Base-by-base conservation (phyloP, 2,888 invertebrate species). In the Dryadula phaetusa region DNA sequence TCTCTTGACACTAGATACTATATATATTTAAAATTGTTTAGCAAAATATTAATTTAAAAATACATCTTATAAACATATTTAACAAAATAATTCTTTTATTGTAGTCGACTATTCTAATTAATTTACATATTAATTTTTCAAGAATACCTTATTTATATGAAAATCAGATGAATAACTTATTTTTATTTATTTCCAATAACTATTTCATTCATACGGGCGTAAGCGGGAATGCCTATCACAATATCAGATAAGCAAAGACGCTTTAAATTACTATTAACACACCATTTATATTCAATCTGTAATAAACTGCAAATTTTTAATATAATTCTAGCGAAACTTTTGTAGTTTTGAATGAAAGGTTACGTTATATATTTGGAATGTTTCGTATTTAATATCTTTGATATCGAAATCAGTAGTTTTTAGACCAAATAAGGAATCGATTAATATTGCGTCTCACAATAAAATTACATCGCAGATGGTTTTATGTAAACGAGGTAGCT, bases 201-300 rank as follows among this genome's bases (percentile, higher is more conserved):
- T 25, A 44, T 70, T 64, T 62, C 66, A 70, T 67, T 67, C 66
- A 64, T 66, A 54, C 46, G 47, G 20, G 42, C 54, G 42, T 54
- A 47, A 44, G 49, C 44, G 60, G n/a, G 60, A 67, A 67, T 62
- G 64, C 60, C 53, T 40, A 25, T 64, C 56, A 37, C 47, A 65
- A 47, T 64, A 58, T 37, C 56, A 47, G 47, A 25, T 42, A 32
- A 25, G 28, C 40, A n/a, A 18, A 47, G 40, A 20, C 49, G 1
- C 22, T 47, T 37, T 16, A 10, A 49, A 47, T 28, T 20, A 22
- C 46, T 18, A 46, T 49, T 25, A 49, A n/a, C 49, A 49, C 18
- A 18, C 25, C 18, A 58, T 40, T 49, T 37, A 56, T 65, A 58
- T 64, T 52, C 60, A 60, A 32, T 60, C 32, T 20, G 3, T 14